Conservation (phyloP, 2,113 vertebrate genomes). For the Columba janthina region DNA sequence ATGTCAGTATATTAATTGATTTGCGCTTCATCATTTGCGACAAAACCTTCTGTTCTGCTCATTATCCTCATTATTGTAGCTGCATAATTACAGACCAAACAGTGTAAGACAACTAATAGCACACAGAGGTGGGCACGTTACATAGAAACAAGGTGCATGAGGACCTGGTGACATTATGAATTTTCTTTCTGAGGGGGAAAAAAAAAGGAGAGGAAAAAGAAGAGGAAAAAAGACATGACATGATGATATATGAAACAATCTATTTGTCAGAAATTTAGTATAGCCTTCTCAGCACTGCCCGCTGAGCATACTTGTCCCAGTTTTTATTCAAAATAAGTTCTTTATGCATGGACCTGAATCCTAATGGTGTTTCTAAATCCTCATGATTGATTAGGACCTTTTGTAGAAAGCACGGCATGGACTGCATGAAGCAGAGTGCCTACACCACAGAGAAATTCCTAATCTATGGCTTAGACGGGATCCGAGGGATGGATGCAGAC, state of each 20-base stretch:
- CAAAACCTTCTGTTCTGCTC: background rate
- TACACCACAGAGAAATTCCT: background rate
- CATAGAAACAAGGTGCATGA: background rate
- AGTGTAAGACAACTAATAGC: background rate
- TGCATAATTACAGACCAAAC: background rate
- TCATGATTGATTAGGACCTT: background rate
- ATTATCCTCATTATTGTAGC: background rate
- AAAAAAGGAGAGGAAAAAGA: fast-evolving
- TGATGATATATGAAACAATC: background rate
- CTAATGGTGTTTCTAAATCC: background rate
- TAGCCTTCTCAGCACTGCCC: background rate
- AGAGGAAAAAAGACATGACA: fast-evolving
- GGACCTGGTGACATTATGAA: background rate
- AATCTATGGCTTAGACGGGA: background rate
- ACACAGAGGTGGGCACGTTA: background rate
- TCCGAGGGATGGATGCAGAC: background rate
- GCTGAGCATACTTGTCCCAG: background rate
- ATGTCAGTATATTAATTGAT: background rate
- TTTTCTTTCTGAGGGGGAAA: background rate
- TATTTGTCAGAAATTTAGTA: background rate
- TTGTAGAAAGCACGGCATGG: background rate
- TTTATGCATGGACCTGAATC: background rate
- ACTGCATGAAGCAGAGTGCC: background rate
- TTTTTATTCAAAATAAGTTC: background rate
- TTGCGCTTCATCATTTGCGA: background rate